Conservation (phyloP, 2,888 invertebrate species). For the Xanthorhoe designata region DNA sequence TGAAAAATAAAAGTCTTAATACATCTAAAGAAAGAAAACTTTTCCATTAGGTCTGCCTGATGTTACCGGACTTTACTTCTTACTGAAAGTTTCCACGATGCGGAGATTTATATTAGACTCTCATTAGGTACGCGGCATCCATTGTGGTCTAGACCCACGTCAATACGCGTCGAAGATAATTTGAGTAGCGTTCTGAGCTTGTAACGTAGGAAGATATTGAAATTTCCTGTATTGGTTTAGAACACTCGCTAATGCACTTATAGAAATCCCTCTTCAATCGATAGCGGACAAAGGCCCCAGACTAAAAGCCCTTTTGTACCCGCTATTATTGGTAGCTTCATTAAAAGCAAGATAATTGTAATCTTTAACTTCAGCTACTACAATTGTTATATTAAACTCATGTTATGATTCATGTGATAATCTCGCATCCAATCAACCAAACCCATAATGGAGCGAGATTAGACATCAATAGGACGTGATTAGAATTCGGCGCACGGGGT, state of each 20-base stretch:
- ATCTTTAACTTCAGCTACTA: constrained; percentile 48
- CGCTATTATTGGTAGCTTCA: constrained; percentile 68
- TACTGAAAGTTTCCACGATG: constrained; percentile 11
- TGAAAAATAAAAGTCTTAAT: not conserved
- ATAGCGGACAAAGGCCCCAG: constrained; percentile 68
- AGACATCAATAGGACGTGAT: constrained; percentile 23
- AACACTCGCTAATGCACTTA: constrained; percentile 62
- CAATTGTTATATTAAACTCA: not conserved
- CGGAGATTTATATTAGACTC: constrained; percentile 10
- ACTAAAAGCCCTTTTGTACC: constrained; percentile 74
- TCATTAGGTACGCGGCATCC: constrained; percentile 13
- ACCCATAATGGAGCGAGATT: constrained; percentile 3
- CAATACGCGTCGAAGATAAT: constrained; percentile 25
- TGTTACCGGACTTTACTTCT: constrained; percentile 1
- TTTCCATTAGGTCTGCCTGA: not conserved
- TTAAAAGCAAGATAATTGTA: constrained; percentile 69
- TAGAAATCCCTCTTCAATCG: constrained; percentile 51
- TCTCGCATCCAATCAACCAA: constrained; percentile 20
- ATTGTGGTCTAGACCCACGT: constrained; percentile 18
- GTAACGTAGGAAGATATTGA: constrained; percentile 24
- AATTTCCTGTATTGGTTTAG: constrained; percentile 37
- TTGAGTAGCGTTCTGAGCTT: constrained; percentile 15
- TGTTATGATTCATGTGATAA: constrained; percentile 1
- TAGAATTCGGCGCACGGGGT: constrained; percentile 38
- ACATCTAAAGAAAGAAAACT: not conserved